Evolutionary conservation across 2,888 invertebrate species (phyloP).

Genomic region (Lycaena phlaeas): DNA sequence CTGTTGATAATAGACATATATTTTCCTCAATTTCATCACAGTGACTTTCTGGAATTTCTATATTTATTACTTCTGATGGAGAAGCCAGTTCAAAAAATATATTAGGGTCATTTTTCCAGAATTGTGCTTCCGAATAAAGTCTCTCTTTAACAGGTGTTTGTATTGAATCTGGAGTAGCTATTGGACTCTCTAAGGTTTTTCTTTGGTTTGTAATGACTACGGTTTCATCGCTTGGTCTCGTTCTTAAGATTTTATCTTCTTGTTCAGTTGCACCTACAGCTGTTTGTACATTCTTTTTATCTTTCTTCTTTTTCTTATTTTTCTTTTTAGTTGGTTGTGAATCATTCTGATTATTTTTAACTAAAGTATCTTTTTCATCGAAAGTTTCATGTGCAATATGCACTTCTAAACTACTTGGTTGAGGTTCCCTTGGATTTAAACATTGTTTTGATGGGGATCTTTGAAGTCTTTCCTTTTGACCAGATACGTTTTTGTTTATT

Average conservation of each 20-base stretch:
- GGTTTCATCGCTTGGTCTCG: conserved; percentile 18
- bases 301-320: conserved; percentile 48
- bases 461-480: conserved; percentile 36
- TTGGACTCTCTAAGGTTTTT: conserved; percentile 30
- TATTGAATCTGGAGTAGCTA: conserved; percentile 51
- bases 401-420: conserved; percentile 19
- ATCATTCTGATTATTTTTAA: conserved; percentile 8
- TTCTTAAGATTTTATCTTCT: conserved; percentile 21
- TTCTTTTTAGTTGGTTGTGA: conserved; percentile 37
- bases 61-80: conserved; percentile 37
- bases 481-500: no score
- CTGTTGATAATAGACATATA: not conserved
- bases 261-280: conserved; percentile 11
- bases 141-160: conserved; percentile 60
- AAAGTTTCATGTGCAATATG: conserved; percentile 16
- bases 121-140: conserved; percentile 57
- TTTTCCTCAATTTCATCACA: not conserved
- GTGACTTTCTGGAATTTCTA: conserved; percentile 17
- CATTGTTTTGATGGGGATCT: conserved; percentile 28
- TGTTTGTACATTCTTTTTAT: conserved; percentile 28
- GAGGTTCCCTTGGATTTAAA: conserved; percentile 31
- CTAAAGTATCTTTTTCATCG: not conserved
- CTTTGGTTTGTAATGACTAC: no score
- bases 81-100: conserved; percentile 30
- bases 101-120: conserved; percentile 53